Conservation (phyloP, 2,888 invertebrate genomes). For the Brassicogethes aeneus region DNA sequence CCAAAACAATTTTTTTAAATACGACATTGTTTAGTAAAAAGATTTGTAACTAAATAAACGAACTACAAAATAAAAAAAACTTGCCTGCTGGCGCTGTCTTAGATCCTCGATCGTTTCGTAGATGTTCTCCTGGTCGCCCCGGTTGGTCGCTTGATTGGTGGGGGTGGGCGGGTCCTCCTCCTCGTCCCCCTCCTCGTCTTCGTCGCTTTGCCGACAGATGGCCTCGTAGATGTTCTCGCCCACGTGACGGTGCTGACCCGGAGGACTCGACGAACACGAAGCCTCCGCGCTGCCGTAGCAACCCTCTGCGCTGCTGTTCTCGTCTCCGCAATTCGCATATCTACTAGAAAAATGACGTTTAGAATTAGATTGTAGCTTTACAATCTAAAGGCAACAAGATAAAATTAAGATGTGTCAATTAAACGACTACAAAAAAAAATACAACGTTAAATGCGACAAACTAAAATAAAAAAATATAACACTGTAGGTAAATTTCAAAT, state of each 20-base stretch:
- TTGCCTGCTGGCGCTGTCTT: constrained; percentile 12
- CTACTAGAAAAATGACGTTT: constrained; percentile 16
- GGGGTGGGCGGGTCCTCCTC: too few species aligned
- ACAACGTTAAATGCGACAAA: too few species aligned
- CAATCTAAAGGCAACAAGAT: too few species aligned
- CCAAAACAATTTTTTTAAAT: too few species aligned
- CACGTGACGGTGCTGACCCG: constrained; percentile 21
- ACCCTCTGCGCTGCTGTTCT: constrained; percentile 49
- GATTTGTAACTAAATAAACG: too few species aligned
- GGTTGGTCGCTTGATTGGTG: constrained; percentile 32
- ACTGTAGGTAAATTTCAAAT: too few species aligned
- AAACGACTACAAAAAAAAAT: too few species aligned
- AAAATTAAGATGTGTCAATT: background rate
- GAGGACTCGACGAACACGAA: background rate
- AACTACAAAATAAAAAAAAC: too few species aligned
- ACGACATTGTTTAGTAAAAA: too few species aligned
- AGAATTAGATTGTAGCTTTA: background rate
- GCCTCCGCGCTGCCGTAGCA: constrained; percentile 39
- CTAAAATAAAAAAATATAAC: too few species aligned
- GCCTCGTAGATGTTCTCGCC: constrained; percentile 49
- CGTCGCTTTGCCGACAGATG: constrained; percentile 39
- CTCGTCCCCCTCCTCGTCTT: constrained; percentile 37
- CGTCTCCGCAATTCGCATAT: constrained; percentile 42
- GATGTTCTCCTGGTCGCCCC: too few species aligned
- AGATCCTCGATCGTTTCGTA: constrained; percentile 49